Percentiles rank a stretch among this genome's conserved stretches.
Evolutionary conservation across 1,140 invertebrate species (phyloP).

Genomic region (Neodiprion virginianus): DNA sequence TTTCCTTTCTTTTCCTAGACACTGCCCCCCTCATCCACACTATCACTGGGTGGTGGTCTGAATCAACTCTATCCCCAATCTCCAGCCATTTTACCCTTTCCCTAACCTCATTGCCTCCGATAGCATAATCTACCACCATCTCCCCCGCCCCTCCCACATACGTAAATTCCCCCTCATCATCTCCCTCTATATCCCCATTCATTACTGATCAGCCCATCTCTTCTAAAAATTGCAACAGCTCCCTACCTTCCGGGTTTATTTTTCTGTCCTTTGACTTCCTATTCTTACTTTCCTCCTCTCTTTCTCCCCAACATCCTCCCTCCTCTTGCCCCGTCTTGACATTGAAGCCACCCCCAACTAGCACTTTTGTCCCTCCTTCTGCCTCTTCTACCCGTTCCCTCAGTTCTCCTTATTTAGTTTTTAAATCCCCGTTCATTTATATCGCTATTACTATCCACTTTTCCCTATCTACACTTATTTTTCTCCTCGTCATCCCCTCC

Average conservation of each 20-base stretch:
- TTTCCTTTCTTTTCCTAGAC: neutral
- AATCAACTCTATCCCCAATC: neutral
- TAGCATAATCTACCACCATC: neutral
- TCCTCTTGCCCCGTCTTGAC: neutral
- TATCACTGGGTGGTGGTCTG: neutral
- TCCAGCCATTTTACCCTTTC: neutral
- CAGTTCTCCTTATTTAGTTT: constrained; percentile 14
- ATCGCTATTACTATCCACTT: too few relatives aligned
- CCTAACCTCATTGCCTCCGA: neutral
- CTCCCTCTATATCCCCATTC: neutral
- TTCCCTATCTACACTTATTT: too few relatives aligned
- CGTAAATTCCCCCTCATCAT: neutral
- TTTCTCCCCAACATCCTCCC: neutral
- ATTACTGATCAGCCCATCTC: neutral
- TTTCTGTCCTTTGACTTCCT: neutral
- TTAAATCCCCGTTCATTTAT: constrained; percentile 23
- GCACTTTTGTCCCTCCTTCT: constrained; percentile 4
- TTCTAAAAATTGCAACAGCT: neutral
- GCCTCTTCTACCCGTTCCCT: neutral
- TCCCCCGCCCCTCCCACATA: neutral
- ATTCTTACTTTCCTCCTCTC: neutral
- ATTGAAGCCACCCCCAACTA: constrained; percentile 23
- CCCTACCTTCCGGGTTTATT: neutral
- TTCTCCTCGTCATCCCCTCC: neutral
- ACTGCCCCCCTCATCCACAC: neutral